These are phyloP conservation scores for Biston betularia DNA, from an alignment of 2,888 invertebrate genomes.

Conservation along the genomic window DNA sequence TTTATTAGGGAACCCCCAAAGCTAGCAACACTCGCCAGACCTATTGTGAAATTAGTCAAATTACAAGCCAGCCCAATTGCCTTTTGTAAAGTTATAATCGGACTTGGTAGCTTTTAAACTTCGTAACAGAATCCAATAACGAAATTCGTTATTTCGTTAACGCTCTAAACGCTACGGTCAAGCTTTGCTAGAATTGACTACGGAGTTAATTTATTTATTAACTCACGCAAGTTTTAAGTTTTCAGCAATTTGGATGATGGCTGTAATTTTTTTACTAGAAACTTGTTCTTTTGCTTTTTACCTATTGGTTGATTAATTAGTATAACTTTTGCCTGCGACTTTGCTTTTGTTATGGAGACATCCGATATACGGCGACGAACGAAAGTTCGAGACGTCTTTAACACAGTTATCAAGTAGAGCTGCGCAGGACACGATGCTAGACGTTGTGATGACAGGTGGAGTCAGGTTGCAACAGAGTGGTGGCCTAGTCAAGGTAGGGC, in stretches of 20 bases:
- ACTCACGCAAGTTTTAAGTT: conserved; percentile 36
- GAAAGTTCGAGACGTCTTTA: too few species aligned
- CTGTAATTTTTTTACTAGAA: conserved; percentile 19
- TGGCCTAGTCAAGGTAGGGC: too few species aligned
- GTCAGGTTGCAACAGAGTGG: too few species aligned
- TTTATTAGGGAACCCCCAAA: conserved; percentile 1
- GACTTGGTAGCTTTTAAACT: conserved; percentile 47
- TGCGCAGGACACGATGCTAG: too few species aligned
- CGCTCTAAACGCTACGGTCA: conserved; percentile 44
- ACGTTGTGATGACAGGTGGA: too few species aligned
- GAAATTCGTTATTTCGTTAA: conserved; percentile 42
- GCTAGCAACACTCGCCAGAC: conserved; percentile 16
- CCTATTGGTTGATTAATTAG: neutral
- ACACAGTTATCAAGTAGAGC: too few species aligned
- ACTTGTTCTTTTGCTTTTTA: conserved; percentile 4
- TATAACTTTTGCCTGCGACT: too few species aligned
- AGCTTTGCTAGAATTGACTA: conserved; percentile 37
- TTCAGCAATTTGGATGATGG: conserved; percentile 29
- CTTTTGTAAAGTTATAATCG: conserved; percentile 43
- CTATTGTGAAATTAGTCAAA: conserved; percentile 41
- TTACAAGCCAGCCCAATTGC: conserved; percentile 42
- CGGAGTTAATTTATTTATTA: conserved; percentile 42
- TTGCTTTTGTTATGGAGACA: too few species aligned
- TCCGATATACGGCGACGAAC: too few species aligned
- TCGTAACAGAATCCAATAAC: conserved; percentile 41